A percentile compares a stretch with the other conserved stretches of the same genome.
Conservation (phyloP, 2,797 vertebrate species). For the Enteromius radiatus region DNA sequence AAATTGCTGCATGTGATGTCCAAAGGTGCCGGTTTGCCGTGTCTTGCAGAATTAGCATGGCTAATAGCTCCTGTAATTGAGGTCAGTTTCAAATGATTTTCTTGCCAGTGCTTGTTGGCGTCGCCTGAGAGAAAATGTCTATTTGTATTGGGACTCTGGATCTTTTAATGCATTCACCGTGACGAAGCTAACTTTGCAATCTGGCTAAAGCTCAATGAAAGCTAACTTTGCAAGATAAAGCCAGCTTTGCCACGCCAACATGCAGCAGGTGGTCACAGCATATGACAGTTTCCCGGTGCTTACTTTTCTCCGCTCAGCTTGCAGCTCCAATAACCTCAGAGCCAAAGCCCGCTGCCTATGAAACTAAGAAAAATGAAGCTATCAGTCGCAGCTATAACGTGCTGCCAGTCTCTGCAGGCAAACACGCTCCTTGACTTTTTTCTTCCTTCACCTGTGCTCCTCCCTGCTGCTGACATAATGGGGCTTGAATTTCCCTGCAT, state of each 20-base stretch:
- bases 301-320: slow-evolving; percentile 17
- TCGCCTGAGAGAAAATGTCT: slow-evolving; percentile 38
- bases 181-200: slow-evolving; percentile 16
- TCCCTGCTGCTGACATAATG: slow-evolving; percentile 57
- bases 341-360: slow-evolving; percentile 17
- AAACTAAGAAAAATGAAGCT: slow-evolving; percentile 59
- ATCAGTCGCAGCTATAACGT: slow-evolving; percentile 49
- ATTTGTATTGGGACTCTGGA: slow-evolving; percentile 41
- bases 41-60: slow-evolving; percentile 76
- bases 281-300: slow-evolving; percentile 12
- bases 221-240: slow-evolving; percentile 36
- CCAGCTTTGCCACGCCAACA: slow-evolving; percentile 8
- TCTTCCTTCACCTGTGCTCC: slow-evolving; percentile 48
- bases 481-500: slow-evolving; percentile 51
- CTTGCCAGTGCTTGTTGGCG: slow-evolving; percentile 39
- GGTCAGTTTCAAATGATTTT: slow-evolving; percentile 72
- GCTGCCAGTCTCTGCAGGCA: slow-evolving; percentile 46
- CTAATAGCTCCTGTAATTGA: slow-evolving; percentile 79
- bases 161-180: slow-evolving; percentile 15
- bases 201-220: slow-evolving; percentile 5
- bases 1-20: slow-evolving; percentile 69
- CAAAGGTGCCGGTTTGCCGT: slow-evolving; percentile 68
- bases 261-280: slow-evolving; percentile 6
- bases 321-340: slow-evolving; percentile 15
- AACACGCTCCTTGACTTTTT: slow-evolving; percentile 50